Base-by-base conservation (phyloP, 2,797 vertebrate genomes). In the Phoeniculus purpureus region DNA sequence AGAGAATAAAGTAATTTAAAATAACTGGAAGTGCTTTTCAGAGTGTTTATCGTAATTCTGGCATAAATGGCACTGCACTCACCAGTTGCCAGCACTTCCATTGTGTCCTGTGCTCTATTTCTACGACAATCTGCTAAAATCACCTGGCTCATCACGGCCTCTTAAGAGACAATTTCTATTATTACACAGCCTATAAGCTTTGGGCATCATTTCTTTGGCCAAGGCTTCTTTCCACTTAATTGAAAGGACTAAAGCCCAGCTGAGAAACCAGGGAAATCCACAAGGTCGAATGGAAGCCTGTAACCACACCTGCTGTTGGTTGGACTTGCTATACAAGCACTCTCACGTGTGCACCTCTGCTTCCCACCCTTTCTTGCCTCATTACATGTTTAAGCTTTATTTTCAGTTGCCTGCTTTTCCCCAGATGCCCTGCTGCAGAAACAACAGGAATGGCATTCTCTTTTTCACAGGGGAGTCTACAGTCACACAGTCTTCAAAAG, bases 1-100 rank as follows among this genome's bases (percentile, higher is more conserved):
- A 76, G 75, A 90, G 73, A 85, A 93, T 92, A 61, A 87, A 74
- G 58, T 78, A 78, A 80, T 93, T 89, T 87, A 77, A 87, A 91
- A 89, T 83, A 94, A 95, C 87, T 79, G 88, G 81, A 79, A 74
- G 25, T 60, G 84, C 70, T 66, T 61, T 87, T 64, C 88, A 68
- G 60, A 79, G 89, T 52, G 64, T 85, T 82, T 81, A 56, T 72
- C 1, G 4, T 74, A 90, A 85, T 71, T 71, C 64, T 86, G 64
- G 50, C 61, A 58, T 20, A 85, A 91, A 60, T 4, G 15, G 64
- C 61, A 37, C 40, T 50, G 12, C 6, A 13, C 34, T 71, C 55
- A 26, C 1, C 1, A 37, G 50, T 75, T 80, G 68, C 64, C 81
- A 92, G 40, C 60, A 54, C 37, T 81, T 85, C 47, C 34, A 23